A percentile compares a stretch with the other conserved stretches of the same genome.
Evolutionary conservation across 2,888 invertebrate species (phyloP).

Genomic region (Drosophila kokeensis): DNA sequence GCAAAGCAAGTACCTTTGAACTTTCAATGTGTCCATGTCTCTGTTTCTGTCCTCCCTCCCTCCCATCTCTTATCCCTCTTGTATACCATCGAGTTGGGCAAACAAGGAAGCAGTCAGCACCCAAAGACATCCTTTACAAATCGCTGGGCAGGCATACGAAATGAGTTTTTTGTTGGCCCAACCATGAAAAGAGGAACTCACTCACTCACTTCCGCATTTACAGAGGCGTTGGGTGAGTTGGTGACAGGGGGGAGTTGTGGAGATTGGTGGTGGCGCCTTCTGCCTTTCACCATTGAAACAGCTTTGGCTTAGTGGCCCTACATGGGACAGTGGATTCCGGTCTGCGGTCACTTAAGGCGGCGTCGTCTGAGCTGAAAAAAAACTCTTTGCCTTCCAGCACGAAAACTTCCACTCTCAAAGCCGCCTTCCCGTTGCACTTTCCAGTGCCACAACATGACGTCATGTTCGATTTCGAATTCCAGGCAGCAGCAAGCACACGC

Average conservation of each 20-base stretch:
- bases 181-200: constrained; percentile 58
- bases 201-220: constrained; percentile 68
- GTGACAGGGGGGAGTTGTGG: neutral
- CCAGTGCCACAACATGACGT: constrained; percentile 62
- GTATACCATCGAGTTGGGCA: constrained; percentile 41
- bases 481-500: constrained; percentile 9
- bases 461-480: constrained; percentile 69
- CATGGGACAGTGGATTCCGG: constrained; percentile 45
- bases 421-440: constrained; percentile 71
- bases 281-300: constrained; percentile 39
- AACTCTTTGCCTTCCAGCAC: constrained; percentile 56
- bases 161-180: constrained; percentile 66
- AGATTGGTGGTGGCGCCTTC: constrained; percentile 5
- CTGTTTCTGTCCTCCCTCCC: neutral
- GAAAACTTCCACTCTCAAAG: constrained; percentile 56
- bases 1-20: constrained; percentile 66
- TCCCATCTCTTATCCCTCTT: constrained; percentile 8
- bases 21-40: constrained; percentile 46
- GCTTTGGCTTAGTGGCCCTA: constrained; percentile 23
- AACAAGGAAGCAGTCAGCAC: constrained; percentile 65
- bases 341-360: constrained; percentile 61
- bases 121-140: constrained; percentile 54
- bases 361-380: constrained; percentile 44
- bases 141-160: constrained; percentile 59
- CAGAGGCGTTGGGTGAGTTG: constrained; percentile 1